These are phyloP conservation scores for Calyptommatus sinebrachiatus DNA, from an alignment of 2,113 vertebrate species.

Conservation along the genomic window DNA sequence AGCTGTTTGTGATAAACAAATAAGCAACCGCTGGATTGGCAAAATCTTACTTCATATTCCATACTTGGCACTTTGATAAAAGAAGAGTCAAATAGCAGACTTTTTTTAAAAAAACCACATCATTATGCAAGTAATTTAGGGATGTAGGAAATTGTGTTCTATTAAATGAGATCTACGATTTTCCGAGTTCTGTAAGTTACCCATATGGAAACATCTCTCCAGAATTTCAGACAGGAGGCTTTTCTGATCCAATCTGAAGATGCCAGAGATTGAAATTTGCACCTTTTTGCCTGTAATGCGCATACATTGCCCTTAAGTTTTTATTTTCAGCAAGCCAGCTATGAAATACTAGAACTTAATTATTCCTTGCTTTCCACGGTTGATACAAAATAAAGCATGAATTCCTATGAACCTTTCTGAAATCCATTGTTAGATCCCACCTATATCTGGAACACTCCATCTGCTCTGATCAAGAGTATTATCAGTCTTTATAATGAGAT, in stretches of 20 bases:
- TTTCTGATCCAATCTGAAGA: not conserved
- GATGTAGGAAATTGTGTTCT: not conserved
- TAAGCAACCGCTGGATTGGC: constrained; percentile 48
- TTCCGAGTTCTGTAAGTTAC: not conserved
- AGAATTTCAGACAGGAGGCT: not conserved
- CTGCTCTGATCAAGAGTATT: too few species aligned
- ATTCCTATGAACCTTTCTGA: too few species aligned
- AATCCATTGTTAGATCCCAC: too few species aligned
- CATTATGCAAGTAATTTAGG: not conserved
- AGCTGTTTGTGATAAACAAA: constrained; percentile 49
- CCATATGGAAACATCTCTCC: not conserved
- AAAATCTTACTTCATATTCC: not conserved
- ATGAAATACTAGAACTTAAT: not conserved
- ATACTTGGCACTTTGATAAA: not conserved
- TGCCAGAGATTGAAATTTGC: not conserved
- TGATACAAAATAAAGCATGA: not conserved
- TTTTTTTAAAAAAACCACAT: not conserved
- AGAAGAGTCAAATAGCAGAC: not conserved
- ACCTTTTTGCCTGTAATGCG: not conserved
- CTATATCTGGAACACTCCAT: too few species aligned
- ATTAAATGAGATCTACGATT: not conserved
- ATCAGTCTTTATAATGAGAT: too few species aligned
- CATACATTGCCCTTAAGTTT: not conserved
- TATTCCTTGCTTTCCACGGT: not conserved
- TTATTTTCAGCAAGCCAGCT: not conserved